phyloP scores from a whole-genome alignment of 2,113 vertebrate genomes.

The Notarius lentiginosus region DNA sequence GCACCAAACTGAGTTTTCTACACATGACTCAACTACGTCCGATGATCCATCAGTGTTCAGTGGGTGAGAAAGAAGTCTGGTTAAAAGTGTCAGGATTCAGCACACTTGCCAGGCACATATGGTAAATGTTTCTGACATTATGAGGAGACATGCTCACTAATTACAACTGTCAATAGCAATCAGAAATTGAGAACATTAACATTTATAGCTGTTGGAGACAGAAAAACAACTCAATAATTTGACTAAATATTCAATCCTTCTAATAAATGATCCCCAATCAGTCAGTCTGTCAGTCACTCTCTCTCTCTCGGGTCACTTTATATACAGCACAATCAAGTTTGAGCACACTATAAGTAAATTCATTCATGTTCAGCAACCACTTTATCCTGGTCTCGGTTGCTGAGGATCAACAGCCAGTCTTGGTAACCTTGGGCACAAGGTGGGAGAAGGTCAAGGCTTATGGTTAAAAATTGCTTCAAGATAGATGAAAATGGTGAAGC shows the following conservation, averaged over 20 bases:
- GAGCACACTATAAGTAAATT: not conserved
- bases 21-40: not conserved
- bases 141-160: conserved; percentile 49
- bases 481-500: not conserved
- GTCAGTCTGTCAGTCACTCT: too few species aligned
- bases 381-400: not conserved
- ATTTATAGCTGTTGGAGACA: not conserved
- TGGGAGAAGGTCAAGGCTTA: not conserved
- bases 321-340: not conserved
- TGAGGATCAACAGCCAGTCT: not conserved
- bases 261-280: not conserved
- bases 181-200: not conserved
- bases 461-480: not conserved
- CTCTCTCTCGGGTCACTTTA: not conserved
- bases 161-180: conserved; percentile 35
- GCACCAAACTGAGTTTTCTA: not conserved
- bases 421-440: not conserved
- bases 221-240: conserved; percentile 16
- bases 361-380: not conserved
- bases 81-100: conserved; percentile 55
- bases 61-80: conserved; percentile 60
- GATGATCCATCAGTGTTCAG: conserved; percentile 60
- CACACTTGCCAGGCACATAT: conserved; percentile 56
- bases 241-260: conserved; percentile 1
- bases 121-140: not conserved